Base-by-base conservation (phyloP, 2,888 invertebrate species). In the Uloborus plumipes region DNA sequence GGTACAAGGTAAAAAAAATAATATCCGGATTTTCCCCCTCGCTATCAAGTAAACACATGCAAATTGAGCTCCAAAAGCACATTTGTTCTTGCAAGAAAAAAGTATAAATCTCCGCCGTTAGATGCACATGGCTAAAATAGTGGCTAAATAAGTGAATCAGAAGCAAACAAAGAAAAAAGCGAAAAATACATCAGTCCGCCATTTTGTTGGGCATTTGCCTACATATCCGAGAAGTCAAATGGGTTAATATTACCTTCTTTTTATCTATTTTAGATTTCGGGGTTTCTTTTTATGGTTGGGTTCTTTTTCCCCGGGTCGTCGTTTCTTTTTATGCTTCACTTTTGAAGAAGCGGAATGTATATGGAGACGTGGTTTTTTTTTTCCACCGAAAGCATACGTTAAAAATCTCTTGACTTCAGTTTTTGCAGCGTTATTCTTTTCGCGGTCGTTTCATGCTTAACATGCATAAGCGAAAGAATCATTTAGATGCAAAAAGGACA, bases 171-270 rank as follows among this genome's bases (percentile, higher is more conserved):
- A 55, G 18, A 55, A 55, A 55, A 55, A 55, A 55, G 18, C n/a
- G 18, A 55, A 55, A 55, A 55, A 55, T 18, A 55, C n/a, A 18
- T 55, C 18, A 55, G 18, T 18, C n/a, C 55, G n/a, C 55, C n/a
- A 55, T 55, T 39, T 39, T n/a, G 47, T 49, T 39, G 49, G 20
- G 47, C 64, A 70, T 77, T 77, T 77, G 53, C 77, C 61, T 61
- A 22, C 62, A 61, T 11, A 26, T 20, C 51, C 69, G 47, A 70
- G 55, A 53, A 76, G 67, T 49, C 70, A 77, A 77, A 77, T 77
- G 77, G 64, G 70, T 77, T 70, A 77, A 77, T 77, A 65, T 77
- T 58, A 26, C 18, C 47, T 22, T 39, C 20, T 47, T 61, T 69
- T 61, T 77, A 69, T 62, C 55, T 64, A 51, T 53, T 55, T 49